Base-by-base conservation (phyloP, 35 echinoderm and acorn worm species). In the Hemicentrotus pulcherrimus region DNA sequence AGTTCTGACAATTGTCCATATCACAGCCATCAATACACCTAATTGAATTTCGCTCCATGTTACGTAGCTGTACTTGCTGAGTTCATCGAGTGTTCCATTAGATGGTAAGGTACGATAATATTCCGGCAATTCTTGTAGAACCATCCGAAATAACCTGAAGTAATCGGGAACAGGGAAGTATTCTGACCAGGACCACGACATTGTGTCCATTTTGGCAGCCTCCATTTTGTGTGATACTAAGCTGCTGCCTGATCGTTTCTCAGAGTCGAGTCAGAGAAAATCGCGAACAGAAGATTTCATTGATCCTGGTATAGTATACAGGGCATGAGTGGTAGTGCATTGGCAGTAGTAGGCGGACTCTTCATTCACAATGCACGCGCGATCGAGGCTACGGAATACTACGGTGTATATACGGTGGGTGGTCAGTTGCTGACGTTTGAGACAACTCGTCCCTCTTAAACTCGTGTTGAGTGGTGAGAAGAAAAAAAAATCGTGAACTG, bases 91-190 rank as follows among this genome's bases (percentile, higher is more conserved):
- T 50, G 91, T 93, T 15, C 91, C 91, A 30, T 93, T 46, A 31
- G 91, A 93, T 48, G 95, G 95, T 95, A 96, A 96, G 9, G 94
- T 96, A 41, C 78, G 94, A 93, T 98, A 98, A 60, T 98, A 98
- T 70, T 96, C 96, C 24, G 97, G 97, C 94, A 98, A 55, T 30
- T 98, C 97, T 28, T 31, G 32, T 19, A 98, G 15, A 45, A 95
- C 96, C 94, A 95, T 98, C 86, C 93, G 96, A 58, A 98, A 32
- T 71, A 98, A 86, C 46, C 94, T 86, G 13, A 86, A 24, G n/a
- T 98, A 98, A 61, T 98, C 94, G 32, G 97, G 97, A 65, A 95
- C 96, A 78, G 95, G 95, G 16, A 98, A 95, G 92, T 96, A 96
- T 32, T 96, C 97, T 50, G 61, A 94, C 61, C 78, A 78, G 4